Base-by-base conservation (phyloP, 1,140 invertebrate genomes). In the Hestina assimilis region DNA sequence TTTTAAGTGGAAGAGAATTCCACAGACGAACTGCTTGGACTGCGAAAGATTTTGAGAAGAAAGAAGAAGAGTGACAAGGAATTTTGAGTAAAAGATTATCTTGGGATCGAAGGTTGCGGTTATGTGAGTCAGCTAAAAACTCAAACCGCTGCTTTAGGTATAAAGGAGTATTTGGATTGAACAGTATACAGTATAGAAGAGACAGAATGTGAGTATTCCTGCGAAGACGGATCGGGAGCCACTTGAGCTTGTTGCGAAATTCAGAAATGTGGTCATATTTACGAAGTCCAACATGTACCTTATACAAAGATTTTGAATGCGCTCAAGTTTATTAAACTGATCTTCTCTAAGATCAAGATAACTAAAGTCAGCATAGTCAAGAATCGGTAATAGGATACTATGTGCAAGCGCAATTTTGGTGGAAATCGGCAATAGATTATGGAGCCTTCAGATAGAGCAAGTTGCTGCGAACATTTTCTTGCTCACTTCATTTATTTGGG, bases 21-120 rank as follows among this genome's bases (percentile, higher is more conserved):
- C n/a, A n/a, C n/a, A n/a, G n/a, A n/a, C n/a, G n/a, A n/a, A n/a
- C n/a, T n/a, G n/a, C n/a, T n/a, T n/a, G n/a, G n/a, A n/a, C n/a
- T n/a, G n/a, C n/a, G n/a, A n/a, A n/a, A n/a, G n/a, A n/a, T n/a
- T n/a, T n/a, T n/a, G n/a, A n/a, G n/a, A n/a, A n/a, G n/a, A n/a
- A n/a, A n/a, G n/a, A n/a, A 28, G 42, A 24, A 15, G 42, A 26
- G 11, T 45, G 42, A 14, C n/a, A 28, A 45, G 23, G n/a, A n/a
- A n/a, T 45, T 28, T 45, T 15, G 7, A 45, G 23, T 28, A 28
- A 0, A 2, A 45, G 2, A 45, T 45, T 45, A 5, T 14, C 9
- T 15, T 26, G 8, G 0, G 42, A 45, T 2, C 42, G 42, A 28
- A 45, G 23, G 6, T 6, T 15, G 6, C 11, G 23, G 2, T 26